A percentile compares a stretch with the other conserved stretches of the same genome.
Conservation (phyloP, 2,113 vertebrate species). For the Steatornis caripensis region DNA sequence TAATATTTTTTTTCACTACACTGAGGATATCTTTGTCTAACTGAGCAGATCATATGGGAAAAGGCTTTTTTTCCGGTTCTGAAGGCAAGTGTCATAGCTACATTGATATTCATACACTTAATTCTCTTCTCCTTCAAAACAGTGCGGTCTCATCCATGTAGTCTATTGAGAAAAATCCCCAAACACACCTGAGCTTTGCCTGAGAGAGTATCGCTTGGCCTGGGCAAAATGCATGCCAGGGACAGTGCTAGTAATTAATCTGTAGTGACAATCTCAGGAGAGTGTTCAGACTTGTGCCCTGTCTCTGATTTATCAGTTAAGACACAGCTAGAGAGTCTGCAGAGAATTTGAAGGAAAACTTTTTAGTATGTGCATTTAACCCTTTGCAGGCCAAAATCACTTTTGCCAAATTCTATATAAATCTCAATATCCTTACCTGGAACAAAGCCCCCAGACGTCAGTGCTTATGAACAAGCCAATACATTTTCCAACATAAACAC, state of each 20-base stretch:
- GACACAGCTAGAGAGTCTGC: not conserved
- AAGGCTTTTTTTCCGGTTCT: not conserved
- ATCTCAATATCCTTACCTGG: not conserved
- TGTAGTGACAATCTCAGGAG: constrained; percentile 22
- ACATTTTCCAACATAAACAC: not conserved
- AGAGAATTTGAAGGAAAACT: constrained; percentile 1
- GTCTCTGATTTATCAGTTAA: constrained; percentile 22
- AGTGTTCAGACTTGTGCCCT: not conserved
- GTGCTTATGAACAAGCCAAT: not conserved
- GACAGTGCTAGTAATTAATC: not conserved
- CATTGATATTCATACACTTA: not conserved
- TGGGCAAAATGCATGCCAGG: not conserved
- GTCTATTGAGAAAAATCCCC: not conserved
- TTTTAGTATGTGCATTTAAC: not conserved
- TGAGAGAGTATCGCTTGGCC: not conserved
- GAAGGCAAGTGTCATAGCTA: not conserved
- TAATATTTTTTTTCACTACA: not conserved
- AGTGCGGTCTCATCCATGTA: not conserved
- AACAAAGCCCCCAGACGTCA: not conserved
- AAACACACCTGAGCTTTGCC: not conserved
- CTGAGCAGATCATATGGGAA: not conserved
- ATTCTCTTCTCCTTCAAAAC: not conserved
- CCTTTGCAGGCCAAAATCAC: not conserved
- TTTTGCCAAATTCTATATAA: constrained; percentile 6
- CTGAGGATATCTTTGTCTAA: not conserved